Base-by-base conservation (phyloP, 1,140 invertebrate species). In the Cydia pomonella region DNA sequence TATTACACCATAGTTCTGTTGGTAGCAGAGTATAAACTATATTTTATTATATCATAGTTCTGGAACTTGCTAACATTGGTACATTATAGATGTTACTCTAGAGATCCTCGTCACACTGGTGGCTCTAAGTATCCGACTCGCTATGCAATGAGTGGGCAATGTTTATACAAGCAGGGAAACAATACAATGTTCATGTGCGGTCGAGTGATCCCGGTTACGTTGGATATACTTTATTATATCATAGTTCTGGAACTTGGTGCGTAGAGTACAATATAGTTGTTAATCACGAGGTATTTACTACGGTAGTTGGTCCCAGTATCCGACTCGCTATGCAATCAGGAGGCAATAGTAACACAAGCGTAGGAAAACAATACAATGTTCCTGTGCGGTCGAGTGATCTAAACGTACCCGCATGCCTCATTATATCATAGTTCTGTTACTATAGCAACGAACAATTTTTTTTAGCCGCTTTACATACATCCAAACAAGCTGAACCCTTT, bases 331-430 rank as follows among this genome's bases (percentile, higher is more conserved):
- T 53, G 18, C 10, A n/a, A n/a, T 53, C 16, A 7, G n/a, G 16
- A 21, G 10, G 53, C 53, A 59, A 23, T 10, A 2, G 53, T 59
- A 23, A 59, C n/a, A 59, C 47, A 50, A n/a, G 77, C 82, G 82
- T 78, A 75, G 76, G 77, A 80, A 81, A 88, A 92, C 88, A 92
- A 92, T 89, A 80, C 83, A 78, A 66, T 79, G 84, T 84, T 86
- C 84, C 83, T 84, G 85, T 83, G 84, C 85, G 86, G 85, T 86
- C 85, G 84, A 87, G 77, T 86, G 88, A 84, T 82, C 87, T 84
- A 83, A n/a, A 86, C 83, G 80, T 76, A 79, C 83, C 84, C 82
- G 87, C 82, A 87, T 86, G 80, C 69, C 82, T 76, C 81, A 53
- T 76, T 77, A 79, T 79, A 76, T 77, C 78, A 81, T 77, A 71